These are phyloP conservation scores for Coremacera marginata DNA, from an alignment of 2,888 invertebrate species.

Conservation along the genomic window DNA sequence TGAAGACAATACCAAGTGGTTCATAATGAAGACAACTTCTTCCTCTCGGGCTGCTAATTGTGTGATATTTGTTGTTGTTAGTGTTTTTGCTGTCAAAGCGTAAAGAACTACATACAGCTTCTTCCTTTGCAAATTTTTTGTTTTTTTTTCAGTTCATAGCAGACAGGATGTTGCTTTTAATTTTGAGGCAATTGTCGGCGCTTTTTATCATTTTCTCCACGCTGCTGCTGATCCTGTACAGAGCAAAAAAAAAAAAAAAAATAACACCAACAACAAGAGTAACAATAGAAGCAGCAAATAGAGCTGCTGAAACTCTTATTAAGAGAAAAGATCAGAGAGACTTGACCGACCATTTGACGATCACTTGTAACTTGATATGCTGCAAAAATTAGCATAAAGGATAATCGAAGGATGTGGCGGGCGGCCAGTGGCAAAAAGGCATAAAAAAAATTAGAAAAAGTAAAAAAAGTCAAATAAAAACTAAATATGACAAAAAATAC, in stretches of 20 bases:
- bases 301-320: background rate
- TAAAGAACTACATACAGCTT: background rate
- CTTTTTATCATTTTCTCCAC: conserved; percentile 22
- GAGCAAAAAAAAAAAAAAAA: too few species aligned
- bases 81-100: background rate
- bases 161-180: conserved; percentile 32
- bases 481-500: background rate
- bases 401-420: conserved; percentile 20
- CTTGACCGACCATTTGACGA: conserved; percentile 18
- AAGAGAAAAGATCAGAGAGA: conserved; percentile 19
- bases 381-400: conserved; percentile 21
- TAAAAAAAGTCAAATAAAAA: background rate
- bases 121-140: background rate
- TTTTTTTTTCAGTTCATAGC: background rate
- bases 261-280: background rate
- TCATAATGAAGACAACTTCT: conserved; percentile 15
- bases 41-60: conserved; percentile 22
- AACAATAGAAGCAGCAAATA: background rate
- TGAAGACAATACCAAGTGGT: conserved; percentile 12
- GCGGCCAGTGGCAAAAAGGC: conserved; percentile 4
- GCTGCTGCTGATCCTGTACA: background rate
- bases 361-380: conserved; percentile 18
- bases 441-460: background rate
- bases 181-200: conserved; percentile 29
- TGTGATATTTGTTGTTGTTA: conserved; percentile 11